Evolutionary conservation across 2,113 vertebrate genomes (phyloP).

Genomic region (Tetrax tetrax): DNA sequence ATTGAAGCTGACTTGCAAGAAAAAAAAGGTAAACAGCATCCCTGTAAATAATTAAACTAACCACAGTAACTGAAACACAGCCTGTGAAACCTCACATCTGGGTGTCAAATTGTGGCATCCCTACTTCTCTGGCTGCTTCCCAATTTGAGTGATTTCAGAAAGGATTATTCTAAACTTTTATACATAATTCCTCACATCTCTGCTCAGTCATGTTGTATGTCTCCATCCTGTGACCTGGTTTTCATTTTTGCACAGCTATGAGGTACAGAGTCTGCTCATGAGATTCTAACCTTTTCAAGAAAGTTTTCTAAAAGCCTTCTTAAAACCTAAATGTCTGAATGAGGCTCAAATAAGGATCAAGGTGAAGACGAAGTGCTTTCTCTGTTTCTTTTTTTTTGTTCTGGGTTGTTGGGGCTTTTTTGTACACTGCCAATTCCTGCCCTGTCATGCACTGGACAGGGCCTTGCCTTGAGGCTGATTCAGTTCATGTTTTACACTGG

Average conservation of each 20-base stretch:
- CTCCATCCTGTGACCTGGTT: not conserved
- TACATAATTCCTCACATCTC: not conserved
- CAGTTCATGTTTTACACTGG: not conserved
- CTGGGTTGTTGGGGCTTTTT: not conserved
- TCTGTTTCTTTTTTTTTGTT: not conserved
- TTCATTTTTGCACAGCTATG: not conserved
- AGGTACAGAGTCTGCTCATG: not conserved
- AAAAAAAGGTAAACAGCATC: not conserved
- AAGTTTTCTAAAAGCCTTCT: not conserved
- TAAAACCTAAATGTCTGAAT: not conserved
- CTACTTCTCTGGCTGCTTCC: not conserved
- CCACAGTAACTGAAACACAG: not conserved
- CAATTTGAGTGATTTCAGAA: not conserved
- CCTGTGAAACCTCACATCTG: not conserved
- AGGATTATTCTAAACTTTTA: not conserved
- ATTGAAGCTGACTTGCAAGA: not conserved
- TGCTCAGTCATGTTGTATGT: not conserved
- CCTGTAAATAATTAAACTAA: not conserved
- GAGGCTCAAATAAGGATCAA: not conserved
- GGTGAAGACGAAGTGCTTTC: not conserved
- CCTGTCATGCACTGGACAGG: not conserved
- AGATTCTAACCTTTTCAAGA: not conserved
- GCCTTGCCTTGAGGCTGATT: not conserved
- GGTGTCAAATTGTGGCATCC: not conserved
- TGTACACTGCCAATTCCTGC: not conserved